These are phyloP conservation scores for Crotalus horridus DNA, from an alignment of 2,113 vertebrate species.

Conservation along the genomic window DNA sequence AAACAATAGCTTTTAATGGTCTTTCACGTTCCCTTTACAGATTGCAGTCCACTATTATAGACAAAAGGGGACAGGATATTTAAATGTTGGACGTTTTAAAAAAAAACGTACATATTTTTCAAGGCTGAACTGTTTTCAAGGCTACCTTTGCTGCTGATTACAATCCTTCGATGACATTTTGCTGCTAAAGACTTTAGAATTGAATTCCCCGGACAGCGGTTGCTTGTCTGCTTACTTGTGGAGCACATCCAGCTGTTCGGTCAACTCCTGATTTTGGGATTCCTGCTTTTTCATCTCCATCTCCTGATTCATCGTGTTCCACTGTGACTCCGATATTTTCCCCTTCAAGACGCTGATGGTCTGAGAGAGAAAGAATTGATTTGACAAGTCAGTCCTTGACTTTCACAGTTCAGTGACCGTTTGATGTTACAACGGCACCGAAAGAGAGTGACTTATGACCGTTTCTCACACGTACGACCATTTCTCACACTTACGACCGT, in stretches of 20 bases:
- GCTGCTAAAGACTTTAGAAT: constrained; percentile 40
- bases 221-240: constrained; percentile 75
- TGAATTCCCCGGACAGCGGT: constrained; percentile 25
- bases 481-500: too few relatives aligned
- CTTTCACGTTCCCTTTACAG: constrained; percentile 21
- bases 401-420: background rate
- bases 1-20: background rate
- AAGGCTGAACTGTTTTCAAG: constrained; percentile 13
- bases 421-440: background rate
- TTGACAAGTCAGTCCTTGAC: background rate
- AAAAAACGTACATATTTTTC: background rate
- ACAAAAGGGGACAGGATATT: background rate
- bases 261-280: constrained; percentile 83
- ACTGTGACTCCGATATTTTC: constrained; percentile 82
- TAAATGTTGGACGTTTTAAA: background rate
- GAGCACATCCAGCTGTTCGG: constrained; percentile 84
- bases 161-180: constrained; percentile 21
- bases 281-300: constrained; percentile 75
- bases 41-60: constrained; percentile 13
- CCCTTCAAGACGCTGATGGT: constrained; percentile 78
- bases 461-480: background rate
- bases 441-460: background rate
- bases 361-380: constrained; percentile 48
- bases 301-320: constrained; percentile 84
- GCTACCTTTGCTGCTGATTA: constrained; percentile 55